Conservation (phyloP, 2,797 vertebrate species). For the Mionectes olivaceus region DNA sequence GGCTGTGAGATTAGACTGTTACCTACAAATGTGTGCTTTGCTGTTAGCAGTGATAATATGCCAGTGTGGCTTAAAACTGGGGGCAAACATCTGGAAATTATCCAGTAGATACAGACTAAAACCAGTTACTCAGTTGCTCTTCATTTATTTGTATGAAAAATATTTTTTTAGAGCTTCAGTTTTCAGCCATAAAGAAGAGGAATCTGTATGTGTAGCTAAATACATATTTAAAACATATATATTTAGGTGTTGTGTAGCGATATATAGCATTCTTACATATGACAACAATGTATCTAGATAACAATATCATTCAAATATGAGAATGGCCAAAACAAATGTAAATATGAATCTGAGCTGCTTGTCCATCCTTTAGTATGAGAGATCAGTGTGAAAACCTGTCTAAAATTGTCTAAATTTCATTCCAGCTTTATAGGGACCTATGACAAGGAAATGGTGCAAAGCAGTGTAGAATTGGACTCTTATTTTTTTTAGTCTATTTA, state of each 20-base stretch:
- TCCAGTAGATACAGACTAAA: conserved; percentile 57
- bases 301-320: neutral
- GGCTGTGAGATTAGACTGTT: conserved; percentile 86
- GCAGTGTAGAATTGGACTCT: neutral
- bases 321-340: neutral
- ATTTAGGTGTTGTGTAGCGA: neutral
- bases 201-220: neutral
- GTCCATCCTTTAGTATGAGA: neutral
- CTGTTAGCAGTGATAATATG: conserved; percentile 86
- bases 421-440: neutral
- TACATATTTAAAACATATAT: neutral
- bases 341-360: neutral
- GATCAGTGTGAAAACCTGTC: neutral
- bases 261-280: neutral
- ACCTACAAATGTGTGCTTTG: conserved; percentile 89
- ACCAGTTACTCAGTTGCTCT: conserved; percentile 70
- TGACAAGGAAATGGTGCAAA: neutral
- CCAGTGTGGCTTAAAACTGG: conserved; percentile 88
- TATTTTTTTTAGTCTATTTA: conserved; percentile 11
- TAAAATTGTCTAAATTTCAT: neutral
- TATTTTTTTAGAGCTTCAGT: conserved; percentile 60
- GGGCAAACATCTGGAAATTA: conserved; percentile 76
- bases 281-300: neutral
- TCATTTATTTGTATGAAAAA: conserved; percentile 70
- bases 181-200: conserved; percentile 64